Base-by-base conservation (phyloP, 2,113 vertebrate species). In the Leuciscus idus region DNA sequence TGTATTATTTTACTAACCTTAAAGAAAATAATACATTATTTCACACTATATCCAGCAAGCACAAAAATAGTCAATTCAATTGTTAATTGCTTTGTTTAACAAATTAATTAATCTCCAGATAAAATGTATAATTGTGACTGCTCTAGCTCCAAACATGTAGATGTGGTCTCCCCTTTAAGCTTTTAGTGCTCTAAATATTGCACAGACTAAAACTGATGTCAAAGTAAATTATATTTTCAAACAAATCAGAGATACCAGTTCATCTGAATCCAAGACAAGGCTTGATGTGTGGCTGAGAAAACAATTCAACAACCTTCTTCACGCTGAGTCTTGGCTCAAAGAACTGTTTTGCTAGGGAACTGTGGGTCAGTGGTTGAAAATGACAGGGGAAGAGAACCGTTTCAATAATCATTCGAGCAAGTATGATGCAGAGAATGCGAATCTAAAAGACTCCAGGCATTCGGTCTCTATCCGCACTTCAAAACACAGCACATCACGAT, bases 341-440 rank as follows among this genome's bases (percentile, higher is more conserved):
- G 28, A 64, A 23, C 73, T 52, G 46, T 62, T 83, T 48, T 68
- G 30, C 17, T 30, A 30, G 4, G 1, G 11, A 74, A 48, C 64
- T 23, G 9, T 59, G 68, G 76, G 59, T 81, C 52, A 81, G 74
- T 4, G 68, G 85, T 78, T 80, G 50, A 81, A 84, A 86, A 83
- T 66, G 46, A 88, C 74, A 74, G 76, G 23, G 19, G 19, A 57
- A 57, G 19, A 57, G 55, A 57, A 57, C 55, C 72, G n/a, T 75
- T 75, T 75, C n/a, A 50, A 50, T 50, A 50, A 75, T 75, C 73
- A 9, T 26, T 28, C 12, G 43, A 72, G 26, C 39, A 75, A 83
- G 21, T 59, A 55, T 36, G 76, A 79, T n/a, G 21, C 52, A 39
- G 52, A n/a, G 30, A 43, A 75, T 46, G 33, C 61, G 19, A 85